phyloP scores from a whole-genome alignment of 1,140 invertebrate species.

The Eupristina koningsbergeri region DNA sequence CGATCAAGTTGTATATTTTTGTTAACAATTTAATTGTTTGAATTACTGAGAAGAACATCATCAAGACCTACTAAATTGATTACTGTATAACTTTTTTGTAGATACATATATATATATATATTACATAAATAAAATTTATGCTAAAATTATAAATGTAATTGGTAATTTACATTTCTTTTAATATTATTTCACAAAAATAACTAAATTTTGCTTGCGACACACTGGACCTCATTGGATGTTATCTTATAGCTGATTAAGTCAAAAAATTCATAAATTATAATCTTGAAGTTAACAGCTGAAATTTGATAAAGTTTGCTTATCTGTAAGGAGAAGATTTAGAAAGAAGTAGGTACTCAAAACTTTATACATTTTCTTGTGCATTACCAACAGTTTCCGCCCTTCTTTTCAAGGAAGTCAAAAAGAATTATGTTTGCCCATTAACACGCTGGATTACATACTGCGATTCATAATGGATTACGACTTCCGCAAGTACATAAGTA shows the following conservation, averaged over 20 bases:
- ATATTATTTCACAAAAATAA: too few relatives aligned
- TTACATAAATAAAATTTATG: too few relatives aligned
- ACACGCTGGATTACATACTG: not conserved
- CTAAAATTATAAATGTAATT: too few relatives aligned
- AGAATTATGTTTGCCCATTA: constrained; percentile 24
- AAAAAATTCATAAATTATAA: not conserved
- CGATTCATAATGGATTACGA: constrained; percentile 22
- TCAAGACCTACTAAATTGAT: too few relatives aligned
- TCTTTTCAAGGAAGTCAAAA: constrained; percentile 14
- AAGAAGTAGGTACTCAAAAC: not conserved
- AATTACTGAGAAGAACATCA: too few relatives aligned
- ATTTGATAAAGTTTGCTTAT: constrained; percentile 5
- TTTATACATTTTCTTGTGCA: not conserved
- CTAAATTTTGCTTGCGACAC: too few relatives aligned
- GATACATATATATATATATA: too few relatives aligned
- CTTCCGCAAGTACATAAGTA: constrained; percentile 4
- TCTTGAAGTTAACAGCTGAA: not conserved
- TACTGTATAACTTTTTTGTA: too few relatives aligned
- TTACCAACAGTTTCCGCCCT: constrained; percentile 10
- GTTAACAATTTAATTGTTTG: too few relatives aligned
- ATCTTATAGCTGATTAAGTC: not conserved
- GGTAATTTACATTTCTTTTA: too few relatives aligned
- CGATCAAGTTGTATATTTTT: too few relatives aligned
- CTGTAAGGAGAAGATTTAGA: not conserved
- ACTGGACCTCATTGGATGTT: not conserved